These are phyloP conservation scores for Hesperophylax magnus DNA, from an alignment of 1,140 invertebrate genomes.

Conservation along the genomic window DNA sequence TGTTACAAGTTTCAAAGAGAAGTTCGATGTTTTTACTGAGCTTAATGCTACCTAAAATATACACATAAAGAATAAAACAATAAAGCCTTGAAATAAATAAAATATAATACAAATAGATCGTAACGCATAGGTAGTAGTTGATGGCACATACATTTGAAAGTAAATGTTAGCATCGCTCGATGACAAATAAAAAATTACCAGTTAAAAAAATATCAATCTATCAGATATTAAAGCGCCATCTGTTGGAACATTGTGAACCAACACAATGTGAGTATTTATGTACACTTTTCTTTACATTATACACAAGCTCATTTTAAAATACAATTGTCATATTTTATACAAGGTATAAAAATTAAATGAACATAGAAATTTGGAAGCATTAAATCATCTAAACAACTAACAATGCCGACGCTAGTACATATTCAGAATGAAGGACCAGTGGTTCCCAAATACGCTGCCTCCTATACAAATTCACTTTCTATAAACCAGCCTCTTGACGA, in stretches of 20 bases:
- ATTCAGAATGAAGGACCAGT: too few species aligned
- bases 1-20: neutral
- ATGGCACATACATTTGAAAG: conserved; percentile 27
- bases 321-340: neutral
- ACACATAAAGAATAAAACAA: neutral
- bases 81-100: conserved; percentile 7
- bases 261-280: conserved; percentile 18
- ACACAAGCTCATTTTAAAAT: conserved; percentile 15
- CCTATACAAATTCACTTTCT: too few species aligned
- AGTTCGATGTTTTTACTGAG: neutral
- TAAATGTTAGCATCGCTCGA: conserved; percentile 3
- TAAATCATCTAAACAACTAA: neutral
- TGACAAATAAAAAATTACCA: conserved; percentile 14
- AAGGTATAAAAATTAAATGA: conserved; percentile 17
- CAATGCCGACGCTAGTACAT: neutral
- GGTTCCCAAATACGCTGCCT: too few species aligned
- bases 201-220: conserved; percentile 34
- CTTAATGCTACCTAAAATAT: neutral
- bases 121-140: conserved; percentile 7
- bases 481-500: too few species aligned
- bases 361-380: conserved; percentile 1
- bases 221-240: conserved; percentile 12
- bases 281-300: conserved; percentile 13
- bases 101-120: neutral
- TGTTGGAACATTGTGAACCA: neutral